Base-by-base conservation (phyloP, 2,797 vertebrate genomes). In the Discoglossus pictus region DNA sequence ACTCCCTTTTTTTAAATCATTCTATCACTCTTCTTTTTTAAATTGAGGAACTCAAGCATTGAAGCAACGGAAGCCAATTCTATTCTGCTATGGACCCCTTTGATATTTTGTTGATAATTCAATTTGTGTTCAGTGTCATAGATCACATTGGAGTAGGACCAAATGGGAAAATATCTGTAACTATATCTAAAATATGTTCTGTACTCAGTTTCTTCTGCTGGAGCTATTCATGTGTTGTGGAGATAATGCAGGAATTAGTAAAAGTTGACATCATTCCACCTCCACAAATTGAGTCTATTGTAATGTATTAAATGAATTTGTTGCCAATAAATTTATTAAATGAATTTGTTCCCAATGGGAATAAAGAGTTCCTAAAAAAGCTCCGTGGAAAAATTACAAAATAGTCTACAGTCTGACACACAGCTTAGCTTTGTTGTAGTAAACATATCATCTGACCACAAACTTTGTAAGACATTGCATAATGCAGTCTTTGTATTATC, bases 241-340 rank as follows among this genome's bases (percentile, higher is more conserved):
- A 48, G 43, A 42, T 67, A 51, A 42, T 42, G 20, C 38, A 11
- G 12, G 34, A 40, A 58, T 65, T 24, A 47, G 23, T 16, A 55
- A 27, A 64, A 54, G 7, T 27, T 56, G 52, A 65, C 51, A 56
- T 65, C 51, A 65, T 65, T 8, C 18, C 12, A 20, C 7, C 10
- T 38, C 21, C 20, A 56, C 43, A 56, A 65, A 65, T 56, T 34
- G 10, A 54, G 23, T 38, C 20, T 15, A 11, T 55, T 7, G 17
- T 9, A 44, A 46, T 56, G 17, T 38, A 55, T 47, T 56, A 24
- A 39, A 65, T 47, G 11, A 23, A 25, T 17, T 24, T 61, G 5
- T 65, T 65, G 21, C 31, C 52, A 56, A 42, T 56, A 56, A 65
- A 46, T 56, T 25, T 38, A 55, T 47, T 56, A 24, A 39, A 65